Conservation (phyloP, 2,888 invertebrate genomes). For the Danaus chrysippus region DNA sequence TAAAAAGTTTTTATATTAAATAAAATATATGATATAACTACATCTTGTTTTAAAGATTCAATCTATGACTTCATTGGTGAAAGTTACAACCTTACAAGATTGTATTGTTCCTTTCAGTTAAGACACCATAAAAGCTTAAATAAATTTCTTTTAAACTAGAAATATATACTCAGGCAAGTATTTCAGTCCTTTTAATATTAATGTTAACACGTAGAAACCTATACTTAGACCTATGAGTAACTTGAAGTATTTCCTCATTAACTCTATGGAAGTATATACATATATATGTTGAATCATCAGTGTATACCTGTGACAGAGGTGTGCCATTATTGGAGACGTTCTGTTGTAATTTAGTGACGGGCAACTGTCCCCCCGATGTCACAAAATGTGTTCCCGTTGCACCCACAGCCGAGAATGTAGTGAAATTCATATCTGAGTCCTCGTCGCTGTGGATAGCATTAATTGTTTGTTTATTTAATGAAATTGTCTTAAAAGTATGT, state of each 20-base stretch:
- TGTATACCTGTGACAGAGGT: conserved; percentile 74
- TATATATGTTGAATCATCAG: background rate
- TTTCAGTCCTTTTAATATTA: no score
- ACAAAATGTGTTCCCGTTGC: conserved; percentile 75
- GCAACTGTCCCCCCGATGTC: conserved; percentile 73
- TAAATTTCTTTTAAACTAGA: background rate
- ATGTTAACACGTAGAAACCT: no score
- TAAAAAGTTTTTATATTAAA: no score
- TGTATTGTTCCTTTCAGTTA: background rate
- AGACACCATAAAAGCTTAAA: background rate
- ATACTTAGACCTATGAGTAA: no score
- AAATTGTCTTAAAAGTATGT: conserved; percentile 3
- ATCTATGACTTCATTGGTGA: conserved; percentile 5
- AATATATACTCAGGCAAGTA: no score
- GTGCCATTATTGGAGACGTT: conserved; percentile 78
- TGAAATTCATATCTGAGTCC: conserved; percentile 85
- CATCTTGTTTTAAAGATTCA: background rate
- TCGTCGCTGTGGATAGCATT: conserved; percentile 55
- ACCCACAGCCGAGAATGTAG: conserved; percentile 81
- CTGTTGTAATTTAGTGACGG: conserved; percentile 85
- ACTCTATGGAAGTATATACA: background rate
- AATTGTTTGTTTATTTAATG: background rate
- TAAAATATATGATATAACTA: background rate
- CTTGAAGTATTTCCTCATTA: background rate
- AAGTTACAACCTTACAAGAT: background rate